Evolutionary conservation across 2,888 invertebrate genomes (phyloP).

Genomic region (Lasioglossum morio): DNA sequence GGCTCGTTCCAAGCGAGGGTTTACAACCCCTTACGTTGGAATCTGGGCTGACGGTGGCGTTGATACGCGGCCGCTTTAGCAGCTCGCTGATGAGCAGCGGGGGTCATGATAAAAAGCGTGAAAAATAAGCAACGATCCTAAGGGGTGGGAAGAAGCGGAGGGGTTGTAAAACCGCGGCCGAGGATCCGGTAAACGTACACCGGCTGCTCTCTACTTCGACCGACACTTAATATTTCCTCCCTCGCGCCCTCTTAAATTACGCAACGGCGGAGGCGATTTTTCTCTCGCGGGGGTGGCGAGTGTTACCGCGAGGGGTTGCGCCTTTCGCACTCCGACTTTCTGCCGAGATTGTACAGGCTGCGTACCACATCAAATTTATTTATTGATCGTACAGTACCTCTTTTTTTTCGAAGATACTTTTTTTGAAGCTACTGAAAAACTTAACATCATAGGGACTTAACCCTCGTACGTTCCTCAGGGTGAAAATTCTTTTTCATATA

Average conservation of each 20-base stretch:
- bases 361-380: too few relatives aligned
- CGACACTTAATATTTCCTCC: slow-evolving; percentile 34
- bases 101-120: slow-evolving; percentile 35
- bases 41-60: slow-evolving; percentile 8
- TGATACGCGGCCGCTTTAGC: slow-evolving; percentile 31
- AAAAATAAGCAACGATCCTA: slow-evolving; percentile 31
- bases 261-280: slow-evolving; percentile 34
- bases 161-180: neutral
- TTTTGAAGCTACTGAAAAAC: too few relatives aligned
- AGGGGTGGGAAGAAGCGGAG: neutral
- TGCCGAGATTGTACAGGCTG: neutral
- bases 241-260: slow-evolving; percentile 47
- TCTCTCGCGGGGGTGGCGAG: neutral
- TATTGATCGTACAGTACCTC: too few relatives aligned
- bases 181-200: slow-evolving; percentile 25
- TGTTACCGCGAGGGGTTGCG: neutral
- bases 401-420: too few relatives aligned
- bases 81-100: slow-evolving; percentile 30
- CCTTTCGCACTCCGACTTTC: neutral
- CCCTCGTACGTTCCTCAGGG: too few relatives aligned
- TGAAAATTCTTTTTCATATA: too few relatives aligned
- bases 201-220: slow-evolving; percentile 24
- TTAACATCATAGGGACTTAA: too few relatives aligned
- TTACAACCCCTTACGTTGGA: slow-evolving; percentile 41
- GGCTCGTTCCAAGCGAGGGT: slow-evolving; percentile 27